A percentile compares a stretch with the other conserved stretches of the same genome.
Evolutionary conservation across 1,140 invertebrate species (phyloP).

Genomic region (Neodiprion pinetum): DNA sequence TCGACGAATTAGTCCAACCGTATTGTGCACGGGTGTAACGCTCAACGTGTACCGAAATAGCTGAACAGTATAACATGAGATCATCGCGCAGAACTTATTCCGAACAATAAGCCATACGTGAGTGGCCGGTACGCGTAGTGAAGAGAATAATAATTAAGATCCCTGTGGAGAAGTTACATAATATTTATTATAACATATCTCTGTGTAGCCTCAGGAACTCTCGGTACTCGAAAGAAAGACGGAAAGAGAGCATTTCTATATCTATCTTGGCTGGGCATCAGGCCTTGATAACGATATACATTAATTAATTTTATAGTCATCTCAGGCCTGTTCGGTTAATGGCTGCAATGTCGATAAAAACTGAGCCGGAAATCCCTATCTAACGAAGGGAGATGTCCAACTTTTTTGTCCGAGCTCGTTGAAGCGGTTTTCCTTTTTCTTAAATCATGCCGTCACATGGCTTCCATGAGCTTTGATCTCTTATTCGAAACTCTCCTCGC

Average conservation of each 20-base stretch:
- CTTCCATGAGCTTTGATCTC: conserved; percentile 7
- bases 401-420: too few species aligned
- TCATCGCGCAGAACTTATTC: too few species aligned
- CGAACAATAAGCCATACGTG: too few species aligned
- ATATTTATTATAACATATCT: conserved; percentile 1
- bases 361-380: not conserved
- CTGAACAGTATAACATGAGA: too few species aligned
- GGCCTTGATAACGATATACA: not conserved
- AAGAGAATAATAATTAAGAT: conserved; percentile 6
- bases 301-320: not conserved
- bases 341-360: not conserved
- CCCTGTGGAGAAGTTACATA: not conserved
- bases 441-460: conserved; percentile 11
- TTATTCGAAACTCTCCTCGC: not conserved
- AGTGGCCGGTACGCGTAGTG: not conserved
- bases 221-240: not conserved
- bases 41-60: too few species aligned
- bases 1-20: not conserved
- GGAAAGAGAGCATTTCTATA: not conserved
- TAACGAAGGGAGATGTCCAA: too few species aligned
- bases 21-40: too few species aligned
- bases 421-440: too few species aligned
- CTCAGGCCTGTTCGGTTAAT: not conserved
- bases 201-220: not conserved
- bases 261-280: not conserved